Percentiles rank a stretch among this genome's conserved stretches.
These are phyloP conservation scores for Aphaenogaster ashmeadi DNA, from an alignment of 1,140 invertebrate genomes.

Conservation along the genomic window DNA sequence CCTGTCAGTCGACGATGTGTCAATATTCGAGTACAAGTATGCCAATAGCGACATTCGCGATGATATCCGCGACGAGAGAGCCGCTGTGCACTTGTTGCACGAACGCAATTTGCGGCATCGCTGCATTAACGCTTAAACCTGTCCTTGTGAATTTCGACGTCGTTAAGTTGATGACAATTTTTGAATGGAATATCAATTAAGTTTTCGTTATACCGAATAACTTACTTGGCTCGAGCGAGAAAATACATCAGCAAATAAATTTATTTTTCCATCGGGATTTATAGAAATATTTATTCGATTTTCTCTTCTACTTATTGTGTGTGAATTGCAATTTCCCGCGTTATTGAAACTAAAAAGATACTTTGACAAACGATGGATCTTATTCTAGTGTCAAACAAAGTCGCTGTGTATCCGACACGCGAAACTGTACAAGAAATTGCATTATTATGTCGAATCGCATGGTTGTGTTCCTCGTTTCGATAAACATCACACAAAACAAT, in stretches of 20 bases:
- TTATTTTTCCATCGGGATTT: not conserved
- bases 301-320: not conserved
- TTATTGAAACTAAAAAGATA: not conserved
- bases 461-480: too few relatives aligned
- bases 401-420: not conserved
- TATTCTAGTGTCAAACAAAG: not conserved
- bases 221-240: not conserved
- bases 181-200: not conserved
- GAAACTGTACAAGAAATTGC: not conserved
- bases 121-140: constrained; percentile 26
- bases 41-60: constrained; percentile 40
- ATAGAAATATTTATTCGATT: not conserved
- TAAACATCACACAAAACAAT: too few relatives aligned
- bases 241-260: not conserved
- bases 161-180: not conserved
- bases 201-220: constrained; percentile 27
- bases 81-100: constrained; percentile 51
- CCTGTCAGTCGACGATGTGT: constrained; percentile 70
- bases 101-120: constrained; percentile 16
- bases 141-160: constrained; percentile 6
- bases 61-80: constrained; percentile 44
- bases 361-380: not conserved
- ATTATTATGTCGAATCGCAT: not conserved
- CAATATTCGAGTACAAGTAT: constrained; percentile 58
- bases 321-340: not conserved